These are phyloP conservation scores for Notodonta dromedarius DNA, from an alignment of 2,888 invertebrate species.

Conservation along the genomic window DNA sequence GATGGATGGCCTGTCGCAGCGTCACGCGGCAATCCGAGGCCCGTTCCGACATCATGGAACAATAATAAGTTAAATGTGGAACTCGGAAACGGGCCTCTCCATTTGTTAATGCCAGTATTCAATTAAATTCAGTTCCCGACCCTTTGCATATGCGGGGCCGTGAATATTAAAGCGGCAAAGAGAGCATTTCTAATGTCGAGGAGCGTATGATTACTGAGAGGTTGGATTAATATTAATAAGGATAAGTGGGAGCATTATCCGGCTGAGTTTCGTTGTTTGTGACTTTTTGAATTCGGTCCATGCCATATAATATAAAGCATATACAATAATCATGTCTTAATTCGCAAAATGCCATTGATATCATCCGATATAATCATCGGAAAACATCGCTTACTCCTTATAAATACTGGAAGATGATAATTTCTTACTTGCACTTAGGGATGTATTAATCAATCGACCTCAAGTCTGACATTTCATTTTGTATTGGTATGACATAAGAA, in stretches of 20 bases:
- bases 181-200: conserved; percentile 60
- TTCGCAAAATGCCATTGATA: no score
- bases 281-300: background rate
- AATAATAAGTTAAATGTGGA: conserved; percentile 80
- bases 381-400: no score
- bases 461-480: no score
- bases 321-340: no score
- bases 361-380: no score
- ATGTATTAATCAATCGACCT: no score
- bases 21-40: conserved; percentile 72
- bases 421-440: no score
- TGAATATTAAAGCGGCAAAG: conserved; percentile 70
- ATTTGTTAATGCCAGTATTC: conserved; percentile 83
- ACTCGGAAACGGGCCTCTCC: conserved; percentile 77
- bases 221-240: conserved; percentile 46
- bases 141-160: conserved; percentile 71
- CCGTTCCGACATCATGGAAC: conserved; percentile 70
- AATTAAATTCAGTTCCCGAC: conserved; percentile 80
- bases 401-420: no score
- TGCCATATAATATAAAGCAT: background rate
- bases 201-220: conserved; percentile 50
- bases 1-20: conserved; percentile 79
- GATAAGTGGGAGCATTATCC: conserved; percentile 38
- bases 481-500: no score
- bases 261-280: conserved; percentile 25